Percentiles rank a stretch among this genome's conserved stretches.
phyloP scores from a whole-genome alignment of 2,113 vertebrate genomes.

The Elachura formosa region DNA sequence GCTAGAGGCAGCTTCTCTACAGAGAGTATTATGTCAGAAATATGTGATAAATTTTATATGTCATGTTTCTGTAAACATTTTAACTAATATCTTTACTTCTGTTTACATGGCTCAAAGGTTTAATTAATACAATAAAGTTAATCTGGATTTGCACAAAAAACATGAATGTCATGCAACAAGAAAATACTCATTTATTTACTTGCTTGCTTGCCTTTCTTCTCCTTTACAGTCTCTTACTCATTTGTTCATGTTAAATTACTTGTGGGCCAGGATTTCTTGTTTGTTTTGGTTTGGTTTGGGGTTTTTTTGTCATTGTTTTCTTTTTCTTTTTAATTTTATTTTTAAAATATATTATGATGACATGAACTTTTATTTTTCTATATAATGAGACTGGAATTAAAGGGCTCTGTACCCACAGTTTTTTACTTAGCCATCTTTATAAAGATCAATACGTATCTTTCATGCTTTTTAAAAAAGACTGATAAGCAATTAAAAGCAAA shows the following conservation, averaged over 20 bases:
- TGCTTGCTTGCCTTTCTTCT: neutral
- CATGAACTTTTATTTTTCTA: neutral
- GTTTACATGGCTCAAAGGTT: neutral
- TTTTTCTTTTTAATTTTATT: neutral
- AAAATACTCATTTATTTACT: neutral
- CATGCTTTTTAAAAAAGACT: neutral
- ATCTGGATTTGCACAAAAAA: neutral
- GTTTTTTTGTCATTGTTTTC: neutral
- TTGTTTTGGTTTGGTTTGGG: neutral
- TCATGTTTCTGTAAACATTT: neutral
- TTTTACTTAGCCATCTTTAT: neutral
- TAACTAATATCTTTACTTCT: neutral
- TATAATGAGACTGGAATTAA: neutral
- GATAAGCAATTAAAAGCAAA: neutral
- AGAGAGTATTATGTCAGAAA: neutral
- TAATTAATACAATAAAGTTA: constrained; percentile 12
- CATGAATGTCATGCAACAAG: neutral
- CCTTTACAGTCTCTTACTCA: neutral
- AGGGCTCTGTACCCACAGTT: neutral
- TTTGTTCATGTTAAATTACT: neutral
- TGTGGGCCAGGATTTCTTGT: neutral
- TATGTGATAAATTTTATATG: neutral
- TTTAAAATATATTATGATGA: neutral
- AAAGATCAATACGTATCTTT: neutral
- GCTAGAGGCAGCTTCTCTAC: neutral